Conservation (phyloP, 2,113 vertebrate genomes). For the Mastomys coucha region DNA sequence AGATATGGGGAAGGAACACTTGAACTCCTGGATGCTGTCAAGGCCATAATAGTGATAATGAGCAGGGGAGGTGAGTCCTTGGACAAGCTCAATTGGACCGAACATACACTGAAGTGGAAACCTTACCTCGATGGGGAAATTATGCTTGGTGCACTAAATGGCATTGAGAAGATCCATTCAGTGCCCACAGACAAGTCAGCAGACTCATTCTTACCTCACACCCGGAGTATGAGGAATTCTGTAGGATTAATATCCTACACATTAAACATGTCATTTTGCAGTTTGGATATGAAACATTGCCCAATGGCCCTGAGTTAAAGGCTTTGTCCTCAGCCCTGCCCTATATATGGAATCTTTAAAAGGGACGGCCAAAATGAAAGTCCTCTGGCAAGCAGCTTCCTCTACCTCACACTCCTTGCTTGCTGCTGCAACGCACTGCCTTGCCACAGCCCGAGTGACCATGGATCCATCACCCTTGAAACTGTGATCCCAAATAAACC, state of each 20-base stretch:
- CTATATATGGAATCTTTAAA: not conserved
- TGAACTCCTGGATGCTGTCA: not conserved
- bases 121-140: not conserved
- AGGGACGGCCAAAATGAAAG: not conserved
- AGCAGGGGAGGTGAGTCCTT: not conserved
- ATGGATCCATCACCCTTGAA: not conserved
- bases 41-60: not conserved
- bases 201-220: not conserved
- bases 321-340: not conserved
- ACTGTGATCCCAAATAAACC: not conserved
- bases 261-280: not conserved
- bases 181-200: not conserved
- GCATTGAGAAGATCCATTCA: not conserved
- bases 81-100: not conserved
- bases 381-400: not conserved
- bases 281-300: not conserved
- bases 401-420: not conserved
- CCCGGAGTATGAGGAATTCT: not conserved
- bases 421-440: too few species aligned
- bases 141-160: too few species aligned
- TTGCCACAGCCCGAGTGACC: not conserved
- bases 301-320: not conserved
- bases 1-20: not conserved
- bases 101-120: rapidly evolving
- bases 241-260: not conserved